phyloP scores from a whole-genome alignment of 2,113 vertebrate species.

The Otis tarda region DNA sequence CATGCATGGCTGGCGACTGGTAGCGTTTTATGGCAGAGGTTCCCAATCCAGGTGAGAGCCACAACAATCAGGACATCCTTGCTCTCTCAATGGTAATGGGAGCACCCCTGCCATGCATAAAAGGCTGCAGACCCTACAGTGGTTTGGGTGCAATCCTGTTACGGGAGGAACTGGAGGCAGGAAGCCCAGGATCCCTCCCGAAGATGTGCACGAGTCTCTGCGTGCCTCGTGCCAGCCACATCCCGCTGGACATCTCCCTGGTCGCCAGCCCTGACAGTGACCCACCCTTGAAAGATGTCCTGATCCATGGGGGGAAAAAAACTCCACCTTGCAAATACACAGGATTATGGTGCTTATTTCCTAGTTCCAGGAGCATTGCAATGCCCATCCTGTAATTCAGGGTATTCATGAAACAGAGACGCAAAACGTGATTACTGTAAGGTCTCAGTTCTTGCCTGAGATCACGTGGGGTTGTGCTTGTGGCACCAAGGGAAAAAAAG shows the following conservation, averaged over 20 bases:
- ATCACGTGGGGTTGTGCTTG: background rate
- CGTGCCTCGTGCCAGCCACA: accelerated
- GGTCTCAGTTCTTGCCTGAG: background rate
- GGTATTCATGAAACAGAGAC: background rate
- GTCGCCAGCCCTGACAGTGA: accelerated
- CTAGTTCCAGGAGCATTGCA: background rate
- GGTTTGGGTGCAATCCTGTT: background rate
- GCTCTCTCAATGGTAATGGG: background rate
- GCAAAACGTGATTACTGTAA: background rate
- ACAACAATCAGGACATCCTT: background rate
- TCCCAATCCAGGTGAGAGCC: background rate
- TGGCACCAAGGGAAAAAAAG: background rate
- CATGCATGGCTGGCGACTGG: accelerated
- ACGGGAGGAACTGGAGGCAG: background rate
- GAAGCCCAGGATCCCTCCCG: background rate
- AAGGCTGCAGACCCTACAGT: background rate
- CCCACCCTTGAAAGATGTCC: background rate
- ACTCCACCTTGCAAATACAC: background rate
- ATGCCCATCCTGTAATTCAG: background rate
- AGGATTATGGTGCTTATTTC: background rate
- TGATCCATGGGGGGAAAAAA: background rate
- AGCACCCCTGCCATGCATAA: background rate
- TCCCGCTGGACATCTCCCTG: background rate
- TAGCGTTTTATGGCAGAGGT: background rate
- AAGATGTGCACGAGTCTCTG: accelerated